Percentiles rank a stretch among this genome's conserved stretches.
Evolutionary conservation across 2,797 vertebrate species (phyloP).

Genomic region (Typhlichthys eigenmanni): DNA sequence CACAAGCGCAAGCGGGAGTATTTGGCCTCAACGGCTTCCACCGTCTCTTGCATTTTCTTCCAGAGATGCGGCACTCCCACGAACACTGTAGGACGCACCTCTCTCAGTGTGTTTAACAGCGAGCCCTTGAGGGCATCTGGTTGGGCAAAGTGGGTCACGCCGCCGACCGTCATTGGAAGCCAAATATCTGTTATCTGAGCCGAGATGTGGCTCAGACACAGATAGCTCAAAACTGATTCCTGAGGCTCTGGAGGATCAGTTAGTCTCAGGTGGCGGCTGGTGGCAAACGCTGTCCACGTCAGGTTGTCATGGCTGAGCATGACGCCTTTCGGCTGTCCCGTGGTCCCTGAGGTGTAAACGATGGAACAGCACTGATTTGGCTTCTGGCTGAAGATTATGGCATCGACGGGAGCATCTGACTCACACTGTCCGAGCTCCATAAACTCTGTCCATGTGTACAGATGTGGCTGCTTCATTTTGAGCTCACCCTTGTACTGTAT

Average conservation of each 20-base stretch:
- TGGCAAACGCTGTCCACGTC: slow-evolving; percentile 42
- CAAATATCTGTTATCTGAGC: slow-evolving; percentile 79
- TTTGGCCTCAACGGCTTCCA: slow-evolving; percentile 69
- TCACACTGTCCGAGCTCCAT: slow-evolving; percentile 62
- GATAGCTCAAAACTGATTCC: slow-evolving; percentile 47
- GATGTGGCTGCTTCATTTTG: slow-evolving; percentile 69
- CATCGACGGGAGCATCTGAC: slow-evolving; percentile 61
- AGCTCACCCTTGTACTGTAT: slow-evolving; percentile 75
- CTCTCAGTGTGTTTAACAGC: slow-evolving; percentile 76
- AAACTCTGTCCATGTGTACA: slow-evolving; percentile 85
- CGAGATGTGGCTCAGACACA: background rate
- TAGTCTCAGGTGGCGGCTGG: slow-evolving; percentile 34
- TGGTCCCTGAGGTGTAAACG: slow-evolving; percentile 85
- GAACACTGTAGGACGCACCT: slow-evolving; percentile 81
- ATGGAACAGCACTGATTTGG: slow-evolving; percentile 83
- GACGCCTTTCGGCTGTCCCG: slow-evolving; percentile 51
- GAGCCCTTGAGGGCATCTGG: slow-evolving; percentile 83
- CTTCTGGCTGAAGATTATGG: slow-evolving; percentile 72
- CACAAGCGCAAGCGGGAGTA: slow-evolving; percentile 70
- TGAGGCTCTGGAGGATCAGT: accelerated
- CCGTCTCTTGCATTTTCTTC: slow-evolving; percentile 86
- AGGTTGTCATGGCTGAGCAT: slow-evolving; percentile 88
- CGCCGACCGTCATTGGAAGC: slow-evolving; percentile 73
- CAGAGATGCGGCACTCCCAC: slow-evolving; percentile 84
- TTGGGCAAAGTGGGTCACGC: slow-evolving; percentile 78